Base-by-base conservation (phyloP, 1,140 invertebrate species). In the Oedothorax gibbosus region DNA sequence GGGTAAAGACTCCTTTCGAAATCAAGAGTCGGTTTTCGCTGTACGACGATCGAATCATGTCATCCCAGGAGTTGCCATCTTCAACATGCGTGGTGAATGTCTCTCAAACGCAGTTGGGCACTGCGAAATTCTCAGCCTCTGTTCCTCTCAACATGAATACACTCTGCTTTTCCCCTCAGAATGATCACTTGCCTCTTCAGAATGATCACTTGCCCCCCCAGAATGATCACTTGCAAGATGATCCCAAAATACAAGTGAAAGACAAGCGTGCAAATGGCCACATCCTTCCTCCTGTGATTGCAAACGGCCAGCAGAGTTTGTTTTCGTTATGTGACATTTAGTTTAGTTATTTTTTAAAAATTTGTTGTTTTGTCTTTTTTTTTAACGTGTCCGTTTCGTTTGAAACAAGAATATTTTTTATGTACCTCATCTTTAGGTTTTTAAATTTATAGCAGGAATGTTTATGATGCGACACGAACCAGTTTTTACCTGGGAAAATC, bases 21-120 rank as follows among this genome's bases (percentile, higher is more conserved):
- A 92, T 96, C 4, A 95, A 95, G 5, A 90, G 91, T 14, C 92
- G 95, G 83, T 93, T 96, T 86, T 96, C 95, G 14, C 89, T 96
- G 6, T 96, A 96, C 88, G 95, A 96, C 88, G 96, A 97, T 88
- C 91, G 95, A 62, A 95, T 96, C 91, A 97, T 96, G 95, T 85
- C 83, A 50, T 85, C 83, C 20, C 65, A 69, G 7, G 54, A 83
- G 9, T 35, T 66, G 51, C 68, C 57, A 7, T 35, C 82, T n/a
- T 15, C 60, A 6, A 18, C 35, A 15, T 35, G 56, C 60, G n/a
- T 20, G 10, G 18, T 35, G 4, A 35, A 71, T 21, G 66, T 51
- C 20, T 7, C 21, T 4, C 75, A 69, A 10, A 60, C 83, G 9
- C 64, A 77, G 12, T 14, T 77, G 15, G 75, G 77, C 15, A 85